Evolutionary conservation across 1,140 invertebrate species (phyloP), one percentile per base, ranked within the genome.

Genomic region (Idris sp.): DNA sequence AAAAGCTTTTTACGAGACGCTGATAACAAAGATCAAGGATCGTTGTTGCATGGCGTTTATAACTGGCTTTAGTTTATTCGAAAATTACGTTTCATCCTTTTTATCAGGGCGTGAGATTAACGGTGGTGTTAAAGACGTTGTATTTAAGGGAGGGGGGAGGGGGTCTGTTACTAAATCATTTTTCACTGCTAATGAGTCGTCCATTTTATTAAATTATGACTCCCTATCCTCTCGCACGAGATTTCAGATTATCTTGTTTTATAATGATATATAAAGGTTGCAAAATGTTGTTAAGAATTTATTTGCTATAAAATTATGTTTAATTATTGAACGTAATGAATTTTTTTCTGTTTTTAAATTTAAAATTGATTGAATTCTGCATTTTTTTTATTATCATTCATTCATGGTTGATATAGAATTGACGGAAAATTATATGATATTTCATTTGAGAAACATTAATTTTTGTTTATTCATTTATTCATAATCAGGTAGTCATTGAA

Each of bases 1-100:
- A 46, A 75, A 75, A 69, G 73, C 58, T 75, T 75, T 75, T 75
- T 69, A 69, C 59, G 58, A 64, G 72, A 75, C 72, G 38, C 59
- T 69, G 65, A 65, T 75, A 75, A 75, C 58, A 43, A 65, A 75
- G 58, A 75, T 75, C 73, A 69, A 65, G 59, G 33, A 69, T 75
- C 38, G 64, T 64, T 33, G 48, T 22, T 46, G 53, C 61, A 56
- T 67, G 65, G 56, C 65, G 61, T 61, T 76, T 67, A 69, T 65
- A 71, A 71, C 58, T 71, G 36, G 48, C 40, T 59, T 48, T 61
- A 71, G 53, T 67, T 76, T 69, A 64, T 75, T 65, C 53, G 46
- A 53, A 65, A 75, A 59, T 69, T 65, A 68, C 72, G 71, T 74
- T 61, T 67, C 56, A 56, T 62, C 54, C 59, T 74, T 67, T 74